Evolutionary conservation across 2,113 vertebrate species (phyloP).

Genomic region (Amblyornis subalaris): DNA sequence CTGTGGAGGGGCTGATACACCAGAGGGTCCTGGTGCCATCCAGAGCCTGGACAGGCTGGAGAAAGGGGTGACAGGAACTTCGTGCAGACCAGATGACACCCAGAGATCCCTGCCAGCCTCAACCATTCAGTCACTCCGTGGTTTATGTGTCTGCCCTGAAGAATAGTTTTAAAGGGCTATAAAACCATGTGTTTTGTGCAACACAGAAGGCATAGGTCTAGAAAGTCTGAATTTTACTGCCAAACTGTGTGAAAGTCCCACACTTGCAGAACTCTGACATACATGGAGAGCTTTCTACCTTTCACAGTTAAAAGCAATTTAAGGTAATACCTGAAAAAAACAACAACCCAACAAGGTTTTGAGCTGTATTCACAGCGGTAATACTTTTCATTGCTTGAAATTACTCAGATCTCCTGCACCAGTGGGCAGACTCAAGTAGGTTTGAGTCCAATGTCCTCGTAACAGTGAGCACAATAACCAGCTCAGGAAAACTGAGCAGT

Average conservation of each 20-base stretch:
- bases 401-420: not conserved
- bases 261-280: not conserved
- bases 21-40: fast-evolving
- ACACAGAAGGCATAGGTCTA: not conserved
- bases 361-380: not conserved
- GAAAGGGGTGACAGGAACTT: not conserved
- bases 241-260: not conserved
- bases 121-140: not conserved
- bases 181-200: not conserved
- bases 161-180: not conserved
- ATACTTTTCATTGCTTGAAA: not conserved
- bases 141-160: not conserved
- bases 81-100: not conserved
- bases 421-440: not conserved
- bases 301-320: not conserved
- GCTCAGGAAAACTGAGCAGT: not conserved
- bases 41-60: not conserved
- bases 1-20: too few relatives aligned
- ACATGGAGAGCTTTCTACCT: not conserved
- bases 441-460: not conserved
- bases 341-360: fast-evolving
- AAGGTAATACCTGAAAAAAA: not conserved
- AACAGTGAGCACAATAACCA: not conserved
- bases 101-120: not conserved
- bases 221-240: not conserved